These are phyloP conservation scores for Catocala fraxini DNA, from an alignment of 2,888 invertebrate genomes.

Conservation along the genomic window DNA sequence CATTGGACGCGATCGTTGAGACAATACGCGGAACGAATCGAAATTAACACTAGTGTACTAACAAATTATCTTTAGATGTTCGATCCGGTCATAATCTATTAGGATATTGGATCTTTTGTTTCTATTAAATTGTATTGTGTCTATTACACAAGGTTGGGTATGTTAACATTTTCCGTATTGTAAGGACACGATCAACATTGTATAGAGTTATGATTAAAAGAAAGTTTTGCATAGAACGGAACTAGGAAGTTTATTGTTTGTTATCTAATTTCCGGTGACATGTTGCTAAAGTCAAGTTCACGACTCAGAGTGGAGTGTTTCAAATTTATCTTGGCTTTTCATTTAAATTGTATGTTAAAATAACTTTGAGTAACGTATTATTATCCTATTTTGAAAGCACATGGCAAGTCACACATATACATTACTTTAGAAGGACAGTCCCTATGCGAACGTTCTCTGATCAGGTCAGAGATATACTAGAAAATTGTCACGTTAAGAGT, in stretches of 20 bases:
- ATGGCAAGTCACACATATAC: too few species aligned
- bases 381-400: too few species aligned
- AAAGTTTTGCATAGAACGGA: slow-evolving; percentile 72
- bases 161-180: slow-evolving; percentile 44
- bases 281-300: slow-evolving; percentile 68
- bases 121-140: slow-evolving; percentile 43
- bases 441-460: too few species aligned
- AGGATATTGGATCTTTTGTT: slow-evolving; percentile 47
- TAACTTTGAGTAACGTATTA: too few species aligned
- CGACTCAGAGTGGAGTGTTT: slow-evolving; percentile 20
- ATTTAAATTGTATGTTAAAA: too few species aligned
- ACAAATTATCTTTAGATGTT: slow-evolving; percentile 47
- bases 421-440: too few species aligned
- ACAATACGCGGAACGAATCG: slow-evolving; percentile 76
- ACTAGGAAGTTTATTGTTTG: slow-evolving; percentile 71
- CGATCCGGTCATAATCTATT: slow-evolving; percentile 43
- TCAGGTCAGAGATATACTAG: too few species aligned
- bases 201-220: slow-evolving; percentile 57
- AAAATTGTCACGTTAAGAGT: too few species aligned
- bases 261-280: slow-evolving; percentile 66
- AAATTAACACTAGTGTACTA: slow-evolving; percentile 55
- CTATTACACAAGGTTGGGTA: slow-evolving; percentile 37
- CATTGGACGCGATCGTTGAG: slow-evolving; percentile 68
- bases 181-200: slow-evolving; percentile 49
- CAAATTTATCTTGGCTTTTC: neutral